Conservation (phyloP, 2,888 invertebrate genomes). For the Pegoplata infirma region DNA sequence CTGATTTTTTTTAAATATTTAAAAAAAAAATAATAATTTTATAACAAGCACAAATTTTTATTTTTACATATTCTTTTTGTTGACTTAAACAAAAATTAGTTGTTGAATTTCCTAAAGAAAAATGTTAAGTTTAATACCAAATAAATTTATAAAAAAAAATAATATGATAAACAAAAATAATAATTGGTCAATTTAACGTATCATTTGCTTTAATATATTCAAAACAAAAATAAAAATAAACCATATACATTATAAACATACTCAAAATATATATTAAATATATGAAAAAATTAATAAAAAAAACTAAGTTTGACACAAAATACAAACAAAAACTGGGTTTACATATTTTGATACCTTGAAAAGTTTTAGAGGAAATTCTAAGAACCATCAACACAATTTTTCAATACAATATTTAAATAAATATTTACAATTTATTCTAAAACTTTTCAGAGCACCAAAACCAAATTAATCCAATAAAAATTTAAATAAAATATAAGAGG, state of each 20-base stretch:
- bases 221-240: constrained; percentile 27
- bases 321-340: background rate
- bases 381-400: too few species aligned
- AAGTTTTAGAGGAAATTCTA: background rate
- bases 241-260: constrained; percentile 44
- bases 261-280: constrained; percentile 44
- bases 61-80: background rate
- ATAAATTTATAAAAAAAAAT: background rate
- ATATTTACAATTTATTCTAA: background rate
- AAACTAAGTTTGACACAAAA: too few species aligned
- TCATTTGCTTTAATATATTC: constrained; percentile 47
- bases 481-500: background rate
- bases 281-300: background rate
- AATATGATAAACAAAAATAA: background rate
- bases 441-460: background rate
- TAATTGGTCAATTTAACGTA: constrained; percentile 50
- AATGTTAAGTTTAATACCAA: constrained; percentile 29
- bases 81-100: background rate
- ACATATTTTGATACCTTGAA: background rate
- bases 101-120: background rate
- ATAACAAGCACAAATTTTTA: background rate
- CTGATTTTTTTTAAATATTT: background rate
- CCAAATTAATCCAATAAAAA: background rate
- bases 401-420: background rate
- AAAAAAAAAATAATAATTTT: too few species aligned